phyloP scores from a whole-genome alignment of 2,888 invertebrate genomes.

The Stenoptilia bipunctidactyla region DNA sequence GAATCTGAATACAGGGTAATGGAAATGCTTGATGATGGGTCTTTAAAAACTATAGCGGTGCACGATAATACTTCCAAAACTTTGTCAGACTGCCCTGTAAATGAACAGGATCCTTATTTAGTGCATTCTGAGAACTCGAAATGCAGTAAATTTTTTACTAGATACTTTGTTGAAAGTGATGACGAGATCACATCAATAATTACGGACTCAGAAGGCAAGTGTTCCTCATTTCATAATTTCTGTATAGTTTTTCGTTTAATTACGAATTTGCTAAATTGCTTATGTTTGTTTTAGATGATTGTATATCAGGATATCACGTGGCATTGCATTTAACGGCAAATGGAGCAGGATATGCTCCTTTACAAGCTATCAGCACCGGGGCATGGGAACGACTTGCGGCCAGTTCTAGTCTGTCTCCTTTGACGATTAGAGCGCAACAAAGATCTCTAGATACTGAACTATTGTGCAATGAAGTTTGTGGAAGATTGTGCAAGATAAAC shows the following conservation, averaged over 20 bases:
- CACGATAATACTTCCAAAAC: conserved; percentile 66
- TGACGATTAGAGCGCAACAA: conserved; percentile 49
- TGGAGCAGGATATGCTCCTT: conserved; percentile 76
- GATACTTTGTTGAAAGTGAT: conserved; percentile 78
- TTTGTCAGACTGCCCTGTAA: conserved; percentile 54
- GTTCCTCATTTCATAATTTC: background rate
- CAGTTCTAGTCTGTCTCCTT: conserved; percentile 19
- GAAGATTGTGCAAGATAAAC: conserved; percentile 47
- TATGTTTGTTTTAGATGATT: conserved; percentile 69
- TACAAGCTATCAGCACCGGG: conserved; percentile 73
- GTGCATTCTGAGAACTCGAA: conserved; percentile 68
- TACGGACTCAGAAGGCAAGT: conserved; percentile 78
- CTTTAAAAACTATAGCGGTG: conserved; percentile 57
- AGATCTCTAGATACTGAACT: conserved; percentile 60
- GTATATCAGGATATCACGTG: conserved; percentile 78
- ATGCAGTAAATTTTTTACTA: conserved; percentile 75
- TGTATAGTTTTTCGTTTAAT: conserved; percentile 31
- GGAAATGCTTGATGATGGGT: conserved; percentile 65
- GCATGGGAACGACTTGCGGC: conserved; percentile 43
- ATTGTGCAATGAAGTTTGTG: conserved; percentile 63
- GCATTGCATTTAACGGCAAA: conserved; percentile 80
- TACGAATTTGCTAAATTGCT: conserved; percentile 8
- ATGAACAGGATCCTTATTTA: conserved; percentile 58
- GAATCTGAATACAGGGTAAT: conserved; percentile 62
- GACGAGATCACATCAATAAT: conserved; percentile 79